A percentile compares a stretch with the other conserved stretches of the same genome.
Conservation (phyloP, 2,113 vertebrate species). For the Limnothrissa miodon region DNA sequence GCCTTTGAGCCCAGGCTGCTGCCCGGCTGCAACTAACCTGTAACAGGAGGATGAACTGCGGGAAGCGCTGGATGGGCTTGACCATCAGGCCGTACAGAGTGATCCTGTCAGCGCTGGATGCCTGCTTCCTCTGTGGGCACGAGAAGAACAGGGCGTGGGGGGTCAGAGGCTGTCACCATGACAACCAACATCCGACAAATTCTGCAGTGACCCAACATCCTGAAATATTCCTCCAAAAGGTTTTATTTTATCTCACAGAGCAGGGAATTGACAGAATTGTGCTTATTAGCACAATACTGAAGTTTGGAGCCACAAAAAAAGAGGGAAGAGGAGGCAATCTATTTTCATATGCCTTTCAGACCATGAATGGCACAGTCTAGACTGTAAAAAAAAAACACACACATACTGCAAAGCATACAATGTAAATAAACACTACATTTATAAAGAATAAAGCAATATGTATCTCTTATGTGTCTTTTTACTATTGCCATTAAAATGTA, state of each 20-base stretch:
- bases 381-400: background rate
- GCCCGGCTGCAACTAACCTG: slow-evolving; percentile 72
- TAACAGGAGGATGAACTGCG: slow-evolving; percentile 85
- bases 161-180: background rate
- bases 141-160: slow-evolving; percentile 12
- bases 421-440: background rate
- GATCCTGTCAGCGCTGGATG: slow-evolving; percentile 78
- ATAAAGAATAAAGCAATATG: background rate
- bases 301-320: background rate
- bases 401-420: background rate
- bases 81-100: slow-evolving; percentile 88
- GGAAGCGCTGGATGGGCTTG: slow-evolving; percentile 87
- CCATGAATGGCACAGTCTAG: background rate
- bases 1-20: background rate
- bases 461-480: background rate
- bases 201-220: slow-evolving; percentile 2
- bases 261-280: background rate
- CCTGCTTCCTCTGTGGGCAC: slow-evolving; percentile 76
- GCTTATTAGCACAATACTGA: background rate
- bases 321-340: background rate
- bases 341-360: background rate
- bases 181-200: background rate
- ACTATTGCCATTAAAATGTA: background rate
- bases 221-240: background rate
- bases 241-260: background rate